Evolutionary conservation across 2,888 invertebrate species (phyloP), one percentile per base, ranked within the genome.

Genomic region (Embidobia sp.): DNA sequence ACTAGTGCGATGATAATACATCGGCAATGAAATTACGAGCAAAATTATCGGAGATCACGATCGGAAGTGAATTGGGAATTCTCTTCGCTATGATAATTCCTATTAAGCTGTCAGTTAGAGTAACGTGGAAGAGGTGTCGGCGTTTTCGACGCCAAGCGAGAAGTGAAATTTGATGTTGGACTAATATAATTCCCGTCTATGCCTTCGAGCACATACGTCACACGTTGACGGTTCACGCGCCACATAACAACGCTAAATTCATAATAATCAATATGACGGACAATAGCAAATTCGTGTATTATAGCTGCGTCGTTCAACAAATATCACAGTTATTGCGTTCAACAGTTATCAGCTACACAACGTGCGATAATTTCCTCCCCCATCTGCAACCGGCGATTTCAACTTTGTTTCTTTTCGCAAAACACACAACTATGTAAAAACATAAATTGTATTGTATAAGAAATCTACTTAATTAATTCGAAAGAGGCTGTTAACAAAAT

Each of bases 21-120:
- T 69, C 81, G 85, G 75, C 84, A 84, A 86, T 87, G 83, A 84
- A 85, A 86, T 86, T 86, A 87, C 84, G 84, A 81, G 37, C 72
- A 79, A 85, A 85, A 87, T 86, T 86, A 86, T 86, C 85, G 83
- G 79, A 79, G 81, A 83, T 80, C 77, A 77, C 79, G 77, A 80
- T 80, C 75, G 76, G 75, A 79, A 77, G 78, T 67, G 73, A 75
- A 70, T 74, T 70, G 72, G 73, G 69, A 69, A 77, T 77, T 66
- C 72, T 48, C 76, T 29, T 44, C 49, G 70, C 77, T 53, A 72
- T 77, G 77, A 77, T 77, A 77, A 77, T 77, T 63, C 77, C 77
- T 66, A 66, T 77, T 77, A 72, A 72, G 72, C 66, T 72, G 70
- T 70, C 77, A 77, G 77, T 66, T 46, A 31, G 57, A 49, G 64